phyloP scores from a whole-genome alignment of 2,888 invertebrate species.

The Panopea generosa region DNA sequence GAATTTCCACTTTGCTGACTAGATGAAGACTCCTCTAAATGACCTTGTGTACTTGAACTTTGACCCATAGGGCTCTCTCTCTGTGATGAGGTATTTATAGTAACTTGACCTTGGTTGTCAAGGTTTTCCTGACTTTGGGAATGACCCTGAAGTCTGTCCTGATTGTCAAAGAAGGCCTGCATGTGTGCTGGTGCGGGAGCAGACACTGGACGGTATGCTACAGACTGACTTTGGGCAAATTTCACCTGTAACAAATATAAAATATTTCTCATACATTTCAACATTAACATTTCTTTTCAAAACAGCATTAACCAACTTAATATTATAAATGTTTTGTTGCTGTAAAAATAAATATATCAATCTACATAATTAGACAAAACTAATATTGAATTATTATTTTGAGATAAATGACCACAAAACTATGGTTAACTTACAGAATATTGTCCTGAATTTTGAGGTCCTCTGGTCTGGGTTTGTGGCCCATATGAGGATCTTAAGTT shows the following conservation, averaged over 20 bases:
- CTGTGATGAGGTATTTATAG: constrained; percentile 37
- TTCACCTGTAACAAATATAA: constrained; percentile 25
- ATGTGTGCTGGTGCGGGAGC: constrained; percentile 61
- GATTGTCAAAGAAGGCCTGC: constrained; percentile 48
- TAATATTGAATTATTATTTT: too few relatives aligned
- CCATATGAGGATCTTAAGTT: constrained; percentile 49
- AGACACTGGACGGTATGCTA: constrained; percentile 43
- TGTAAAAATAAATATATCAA: neutral
- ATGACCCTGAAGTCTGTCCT: constrained; percentile 41
- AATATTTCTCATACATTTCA: neutral
- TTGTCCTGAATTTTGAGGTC: constrained; percentile 20
- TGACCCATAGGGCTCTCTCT: constrained; percentile 78
- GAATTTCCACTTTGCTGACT: constrained; percentile 68
- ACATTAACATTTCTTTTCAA: too few relatives aligned
- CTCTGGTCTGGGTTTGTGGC: constrained; percentile 32
- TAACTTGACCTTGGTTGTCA: constrained; percentile 45
- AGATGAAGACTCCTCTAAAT: constrained; percentile 70
- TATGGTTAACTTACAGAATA: constrained; percentile 23
- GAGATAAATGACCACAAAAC: too few relatives aligned
- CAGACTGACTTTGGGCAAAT: constrained; percentile 18
- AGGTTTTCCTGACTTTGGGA: constrained; percentile 49
- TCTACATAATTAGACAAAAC: too few relatives aligned
- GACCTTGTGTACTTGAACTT: constrained; percentile 75
- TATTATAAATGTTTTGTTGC: too few relatives aligned
- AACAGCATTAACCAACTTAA: too few relatives aligned